These are phyloP conservation scores for Acanthornis magna DNA, from an alignment of 2,797 vertebrate species.

Conservation along the genomic window DNA sequence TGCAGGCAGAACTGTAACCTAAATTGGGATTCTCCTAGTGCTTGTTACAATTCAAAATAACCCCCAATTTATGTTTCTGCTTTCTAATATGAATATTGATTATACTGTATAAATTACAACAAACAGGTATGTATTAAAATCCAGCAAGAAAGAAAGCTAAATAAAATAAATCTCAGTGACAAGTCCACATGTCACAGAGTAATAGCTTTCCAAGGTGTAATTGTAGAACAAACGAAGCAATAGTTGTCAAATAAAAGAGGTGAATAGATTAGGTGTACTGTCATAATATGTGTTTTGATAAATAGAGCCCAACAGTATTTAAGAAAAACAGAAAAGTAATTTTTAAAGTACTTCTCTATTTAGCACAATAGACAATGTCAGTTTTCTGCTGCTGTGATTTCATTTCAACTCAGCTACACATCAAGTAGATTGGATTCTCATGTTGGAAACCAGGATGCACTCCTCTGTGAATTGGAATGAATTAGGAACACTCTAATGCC, in stretches of 20 bases:
- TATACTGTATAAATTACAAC: neutral
- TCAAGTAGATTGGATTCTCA: conserved; percentile 72
- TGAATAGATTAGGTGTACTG: neutral
- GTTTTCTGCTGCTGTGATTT: conserved; percentile 72
- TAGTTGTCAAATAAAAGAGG: neutral
- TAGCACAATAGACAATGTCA: conserved; percentile 64
- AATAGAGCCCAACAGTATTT: conserved; percentile 10
- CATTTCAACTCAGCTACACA: conserved; percentile 72
- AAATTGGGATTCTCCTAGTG: neutral
- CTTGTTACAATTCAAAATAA: neutral
- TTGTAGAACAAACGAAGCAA: neutral
- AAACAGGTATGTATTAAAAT: neutral
- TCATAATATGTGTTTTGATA: neutral
- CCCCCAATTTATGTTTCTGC: neutral
- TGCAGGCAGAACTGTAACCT: neutral
- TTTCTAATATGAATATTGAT: neutral
- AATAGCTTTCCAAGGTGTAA: neutral
- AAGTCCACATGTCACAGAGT: neutral
- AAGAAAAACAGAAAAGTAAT: conserved; percentile 17
- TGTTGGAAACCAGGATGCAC: conserved; percentile 66
- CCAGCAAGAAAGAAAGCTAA: neutral
- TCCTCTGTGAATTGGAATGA: conserved; percentile 73
- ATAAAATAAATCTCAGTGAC: neutral
- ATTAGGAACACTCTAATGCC: conserved; percentile 66
- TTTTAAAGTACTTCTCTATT: conserved; percentile 56